Evolutionary conservation across 2,888 invertebrate genomes (phyloP).

Genomic region (Drosophila robusta): DNA sequence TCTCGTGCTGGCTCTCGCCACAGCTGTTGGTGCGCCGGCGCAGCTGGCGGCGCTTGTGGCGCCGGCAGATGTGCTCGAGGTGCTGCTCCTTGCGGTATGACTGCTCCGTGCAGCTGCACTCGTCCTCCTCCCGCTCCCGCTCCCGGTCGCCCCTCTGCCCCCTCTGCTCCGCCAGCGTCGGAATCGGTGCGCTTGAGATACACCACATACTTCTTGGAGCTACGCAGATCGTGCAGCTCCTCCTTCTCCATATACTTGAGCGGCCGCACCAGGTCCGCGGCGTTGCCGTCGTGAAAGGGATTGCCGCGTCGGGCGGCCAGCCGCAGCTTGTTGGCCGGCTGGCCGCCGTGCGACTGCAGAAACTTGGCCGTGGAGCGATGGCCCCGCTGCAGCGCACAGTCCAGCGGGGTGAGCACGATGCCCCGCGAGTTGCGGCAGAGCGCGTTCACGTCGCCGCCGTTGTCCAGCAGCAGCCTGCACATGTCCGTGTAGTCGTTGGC

Average conservation of each 20-base stretch:
- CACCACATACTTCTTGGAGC: conserved; percentile 82
- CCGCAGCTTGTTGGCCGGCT: conserved; percentile 90
- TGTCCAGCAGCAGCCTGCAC: conserved; percentile 94
- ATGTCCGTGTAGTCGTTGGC: conserved; percentile 97
- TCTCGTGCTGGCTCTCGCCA: conserved; percentile 78
- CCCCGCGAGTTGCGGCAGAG: conserved; percentile 93
- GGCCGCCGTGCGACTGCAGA: conserved; percentile 94
- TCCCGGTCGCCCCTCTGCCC: conserved; percentile 29
- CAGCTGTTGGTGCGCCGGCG: conserved; percentile 84
- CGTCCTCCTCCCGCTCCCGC: conserved; percentile 24
- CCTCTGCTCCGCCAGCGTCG: conserved; percentile 59
- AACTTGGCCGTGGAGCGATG: conserved; percentile 96
- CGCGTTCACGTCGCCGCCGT: conserved; percentile 93
- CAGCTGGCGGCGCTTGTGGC: conserved; percentile 79
- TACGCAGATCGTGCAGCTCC: conserved; percentile 81
- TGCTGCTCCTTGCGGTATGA: conserved; percentile 81
- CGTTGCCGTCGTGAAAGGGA: conserved; percentile 81
- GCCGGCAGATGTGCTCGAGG: conserved; percentile 77
- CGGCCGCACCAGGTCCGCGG: conserved; percentile 82
- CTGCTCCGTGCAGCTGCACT: conserved; percentile 83
- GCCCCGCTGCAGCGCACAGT: conserved; percentile 94
- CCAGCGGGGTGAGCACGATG: conserved; percentile 94
- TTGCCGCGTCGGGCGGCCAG: conserved; percentile 82
- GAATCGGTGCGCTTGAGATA: conserved; percentile 83
- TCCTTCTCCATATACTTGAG: conserved; percentile 84